phyloP scores from a whole-genome alignment of 2,113 vertebrate genomes.

The Charina bottae region DNA sequence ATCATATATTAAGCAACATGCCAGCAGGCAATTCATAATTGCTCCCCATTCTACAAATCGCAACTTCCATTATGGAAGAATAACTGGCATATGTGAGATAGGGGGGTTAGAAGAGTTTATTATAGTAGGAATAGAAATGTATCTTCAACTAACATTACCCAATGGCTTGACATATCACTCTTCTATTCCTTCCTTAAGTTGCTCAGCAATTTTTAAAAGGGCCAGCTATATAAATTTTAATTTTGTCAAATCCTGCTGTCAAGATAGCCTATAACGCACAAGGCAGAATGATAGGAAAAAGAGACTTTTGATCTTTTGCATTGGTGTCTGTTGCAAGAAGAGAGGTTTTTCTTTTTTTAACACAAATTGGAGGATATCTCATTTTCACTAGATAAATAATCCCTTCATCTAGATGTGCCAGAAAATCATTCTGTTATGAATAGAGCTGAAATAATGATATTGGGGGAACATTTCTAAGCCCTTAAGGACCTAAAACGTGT shows the following conservation, averaged over 20 bases:
- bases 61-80: conserved; percentile 48
- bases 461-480: conserved; percentile 5
- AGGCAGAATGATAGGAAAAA: conserved; percentile 47
- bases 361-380: not conserved
- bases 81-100: conserved; percentile 31
- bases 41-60: conserved; percentile 57
- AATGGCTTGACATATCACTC: conserved; percentile 53
- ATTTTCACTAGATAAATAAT: conserved; percentile 3
- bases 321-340: conserved; percentile 8
- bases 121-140: conserved; percentile 36
- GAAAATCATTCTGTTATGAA: not conserved
- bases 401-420: not conserved
- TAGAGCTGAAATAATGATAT: conserved; percentile 2
- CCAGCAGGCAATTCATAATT: conserved; percentile 70
- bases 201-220: conserved; percentile 42
- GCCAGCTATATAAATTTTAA: conserved; percentile 43
- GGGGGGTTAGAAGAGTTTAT: not conserved
- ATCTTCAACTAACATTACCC: conserved; percentile 43
- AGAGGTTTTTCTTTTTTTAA: not conserved
- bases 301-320: conserved; percentile 15
- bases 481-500: conserved; percentile 21
- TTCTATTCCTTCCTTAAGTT: conserved; percentile 49
- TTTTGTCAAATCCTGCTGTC: conserved; percentile 48
- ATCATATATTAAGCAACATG: conserved; percentile 61
- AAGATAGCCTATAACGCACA: conserved; percentile 38